phyloP scores from a whole-genome alignment of 23 tunicate species.

The Diplosoma virens region DNA sequence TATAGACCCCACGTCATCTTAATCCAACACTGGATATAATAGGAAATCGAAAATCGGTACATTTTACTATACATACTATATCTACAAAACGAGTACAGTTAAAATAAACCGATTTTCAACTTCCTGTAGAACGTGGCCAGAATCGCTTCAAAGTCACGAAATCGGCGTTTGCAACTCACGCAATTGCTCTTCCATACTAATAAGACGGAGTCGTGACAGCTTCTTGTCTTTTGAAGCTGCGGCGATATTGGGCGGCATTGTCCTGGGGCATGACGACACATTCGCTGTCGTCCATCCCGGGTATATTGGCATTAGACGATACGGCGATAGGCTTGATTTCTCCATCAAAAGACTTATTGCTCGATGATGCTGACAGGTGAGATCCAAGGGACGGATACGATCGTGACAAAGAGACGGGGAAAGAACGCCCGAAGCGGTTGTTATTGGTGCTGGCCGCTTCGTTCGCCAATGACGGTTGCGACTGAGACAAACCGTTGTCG shows the following conservation, averaged over 20 bases:
- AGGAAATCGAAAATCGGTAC: too few species aligned
- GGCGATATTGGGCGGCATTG: background rate
- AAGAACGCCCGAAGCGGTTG: too few species aligned
- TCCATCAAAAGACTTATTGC: constrained; percentile 48
- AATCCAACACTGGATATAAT: too few species aligned
- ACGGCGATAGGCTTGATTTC: constrained; percentile 53
- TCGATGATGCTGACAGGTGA: constrained; percentile 5
- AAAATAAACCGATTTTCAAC: too few species aligned
- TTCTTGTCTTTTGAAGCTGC: constrained; percentile 11
- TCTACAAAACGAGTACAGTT: too few species aligned
- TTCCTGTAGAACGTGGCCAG: too few species aligned
- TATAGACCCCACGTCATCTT: too few species aligned
- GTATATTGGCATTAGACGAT: constrained; percentile 29
- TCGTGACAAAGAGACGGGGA: constrained; percentile 11
- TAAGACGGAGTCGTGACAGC: background rate
- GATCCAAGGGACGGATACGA: constrained; percentile 42
- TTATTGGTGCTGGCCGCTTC: background rate
- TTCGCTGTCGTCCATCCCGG: background rate
- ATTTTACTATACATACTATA: too few species aligned
- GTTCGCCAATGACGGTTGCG: constrained; percentile 12
- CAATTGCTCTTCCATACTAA: too few species aligned
- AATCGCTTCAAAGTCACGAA: too few species aligned
- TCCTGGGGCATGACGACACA: background rate
- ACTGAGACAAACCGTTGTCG: background rate
- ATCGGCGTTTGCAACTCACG: too few species aligned